A percentile compares a stretch with the other conserved stretches of the same genome.
Conservation (phyloP, 1,140 invertebrate species). For the Zophobas atratus region DNA sequence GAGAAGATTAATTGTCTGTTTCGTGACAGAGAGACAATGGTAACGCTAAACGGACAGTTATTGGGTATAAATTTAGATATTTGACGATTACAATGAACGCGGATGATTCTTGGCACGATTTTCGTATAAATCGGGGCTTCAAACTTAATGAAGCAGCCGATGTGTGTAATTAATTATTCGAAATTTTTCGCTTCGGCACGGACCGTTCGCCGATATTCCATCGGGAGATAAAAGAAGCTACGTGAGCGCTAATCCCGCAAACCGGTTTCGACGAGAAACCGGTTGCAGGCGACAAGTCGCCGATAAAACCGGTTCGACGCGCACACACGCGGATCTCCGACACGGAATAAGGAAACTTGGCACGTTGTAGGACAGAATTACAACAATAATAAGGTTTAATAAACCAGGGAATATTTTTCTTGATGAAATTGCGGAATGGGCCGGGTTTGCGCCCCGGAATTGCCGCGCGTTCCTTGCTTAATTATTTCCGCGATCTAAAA, state of each 20-base stretch:
- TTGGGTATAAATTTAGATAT: slow-evolving; percentile 39
- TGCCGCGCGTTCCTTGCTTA: too few species aligned
- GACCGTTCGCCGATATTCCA: neutral
- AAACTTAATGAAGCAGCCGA: slow-evolving; percentile 29
- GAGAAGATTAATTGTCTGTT: slow-evolving; percentile 34
- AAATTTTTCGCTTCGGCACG: slow-evolving; percentile 1
- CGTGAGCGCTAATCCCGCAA: neutral
- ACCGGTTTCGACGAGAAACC: neutral
- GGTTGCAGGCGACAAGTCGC: too few species aligned
- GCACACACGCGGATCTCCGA: too few species aligned
- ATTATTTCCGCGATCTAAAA: too few species aligned
- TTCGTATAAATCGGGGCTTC: slow-evolving; percentile 6
- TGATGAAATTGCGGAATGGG: too few species aligned
- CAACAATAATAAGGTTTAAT: too few species aligned
- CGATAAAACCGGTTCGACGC: too few species aligned
- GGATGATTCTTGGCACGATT: slow-evolving; percentile 2
- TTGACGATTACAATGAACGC: slow-evolving; percentile 9
- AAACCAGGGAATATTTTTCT: too few species aligned
- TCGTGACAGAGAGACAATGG: slow-evolving; percentile 35
- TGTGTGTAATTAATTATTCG: slow-evolving; percentile 37
- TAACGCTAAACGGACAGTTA: slow-evolving; percentile 41
- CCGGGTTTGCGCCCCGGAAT: too few species aligned
- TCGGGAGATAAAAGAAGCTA: neutral
- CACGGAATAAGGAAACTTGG: too few species aligned
- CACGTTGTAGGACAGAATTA: too few species aligned